Base-by-base conservation (phyloP, 2,888 invertebrate species). In the Dorcus parallelipipedus region DNA sequence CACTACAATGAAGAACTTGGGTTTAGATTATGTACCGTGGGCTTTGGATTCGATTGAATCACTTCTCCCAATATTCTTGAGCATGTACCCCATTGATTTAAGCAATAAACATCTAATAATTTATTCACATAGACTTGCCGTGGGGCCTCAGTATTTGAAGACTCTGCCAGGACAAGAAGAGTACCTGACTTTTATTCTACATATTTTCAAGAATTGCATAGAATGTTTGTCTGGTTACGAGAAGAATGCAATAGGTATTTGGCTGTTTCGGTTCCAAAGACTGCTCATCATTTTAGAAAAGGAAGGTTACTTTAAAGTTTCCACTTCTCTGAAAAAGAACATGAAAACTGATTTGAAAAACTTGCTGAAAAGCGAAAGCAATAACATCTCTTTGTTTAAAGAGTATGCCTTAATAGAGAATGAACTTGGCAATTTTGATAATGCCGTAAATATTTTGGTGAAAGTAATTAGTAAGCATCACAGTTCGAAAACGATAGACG, bases 261-360 rank as follows among this genome's bases (percentile, higher is more conserved):
- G 87, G 80, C 87, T 86, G 85, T 76, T 87, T 41, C 78, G 84
- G 58, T 85, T 87, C 66, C 83, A 86, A 70, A 79, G 85, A 26
- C 69, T 85, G 49, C 70, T 85, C 2, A 71, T 84, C 20, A 76
- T 79, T 57, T 68, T 84, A 5, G 77, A 80, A 43, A 81, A 80
- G 67, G 71, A 79, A 9, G 75, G 75, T 39, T 64, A 76, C 17
- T 72, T 79, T 41, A 83, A 82, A 67, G 73, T 80, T 64, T 71
- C 76, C 0, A 56, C 60, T 0, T 71, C 72, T 49, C 71, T 79
- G 20, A 78, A 76, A 49, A 84, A 83, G 66, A 79, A 78, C 63
- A 70, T 82, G 0, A 84, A 83, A 60, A 73, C 74, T 1, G 78
- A 78, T 8, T 74, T 86, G 4, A 87, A 86, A 63, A 79, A 80